Evolutionary conservation across 2,888 invertebrate species (phyloP).

Genomic region (Drosophila falleni): DNA sequence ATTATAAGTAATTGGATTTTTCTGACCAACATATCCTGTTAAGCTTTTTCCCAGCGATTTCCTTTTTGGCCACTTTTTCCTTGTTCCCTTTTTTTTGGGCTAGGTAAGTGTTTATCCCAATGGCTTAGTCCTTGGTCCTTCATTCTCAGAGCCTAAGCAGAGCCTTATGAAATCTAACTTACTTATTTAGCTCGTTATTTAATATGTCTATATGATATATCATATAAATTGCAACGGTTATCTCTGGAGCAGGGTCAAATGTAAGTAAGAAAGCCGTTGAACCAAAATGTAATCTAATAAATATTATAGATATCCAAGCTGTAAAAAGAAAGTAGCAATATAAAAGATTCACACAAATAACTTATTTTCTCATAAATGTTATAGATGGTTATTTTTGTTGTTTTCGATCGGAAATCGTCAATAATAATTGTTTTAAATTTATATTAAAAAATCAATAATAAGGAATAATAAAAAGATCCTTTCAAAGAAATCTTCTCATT

Average conservation of each 20-base stretch:
- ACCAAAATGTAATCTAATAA: background rate
- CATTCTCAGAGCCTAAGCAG: background rate
- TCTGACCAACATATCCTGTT: slow-evolving; percentile 50
- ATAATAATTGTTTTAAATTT: no score
- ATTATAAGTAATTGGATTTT: slow-evolving; percentile 62
- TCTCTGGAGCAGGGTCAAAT: background rate
- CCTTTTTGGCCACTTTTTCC: background rate
- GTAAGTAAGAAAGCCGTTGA: background rate
- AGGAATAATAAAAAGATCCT: no score
- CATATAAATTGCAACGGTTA: slow-evolving; percentile 7
- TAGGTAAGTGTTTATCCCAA: slow-evolving; percentile 35
- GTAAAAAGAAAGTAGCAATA: background rate
- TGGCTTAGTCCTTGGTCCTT: slow-evolving; percentile 30
- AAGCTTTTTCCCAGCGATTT: slow-evolving; percentile 19
- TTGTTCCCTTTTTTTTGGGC: background rate
- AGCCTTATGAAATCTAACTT: slow-evolving; percentile 32
- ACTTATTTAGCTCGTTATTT: slow-evolving; percentile 34
- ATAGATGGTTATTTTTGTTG: no score
- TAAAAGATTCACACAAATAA: background rate
- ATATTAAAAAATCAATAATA: no score
- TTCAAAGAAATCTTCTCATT: no score
- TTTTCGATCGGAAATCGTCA: no score
- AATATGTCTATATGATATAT: slow-evolving; percentile 17
- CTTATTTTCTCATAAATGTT: background rate
- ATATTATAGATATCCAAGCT: background rate